phyloP scores from a whole-genome alignment of 2,113 vertebrate species.

The Phalacrocorax brasilianus region DNA sequence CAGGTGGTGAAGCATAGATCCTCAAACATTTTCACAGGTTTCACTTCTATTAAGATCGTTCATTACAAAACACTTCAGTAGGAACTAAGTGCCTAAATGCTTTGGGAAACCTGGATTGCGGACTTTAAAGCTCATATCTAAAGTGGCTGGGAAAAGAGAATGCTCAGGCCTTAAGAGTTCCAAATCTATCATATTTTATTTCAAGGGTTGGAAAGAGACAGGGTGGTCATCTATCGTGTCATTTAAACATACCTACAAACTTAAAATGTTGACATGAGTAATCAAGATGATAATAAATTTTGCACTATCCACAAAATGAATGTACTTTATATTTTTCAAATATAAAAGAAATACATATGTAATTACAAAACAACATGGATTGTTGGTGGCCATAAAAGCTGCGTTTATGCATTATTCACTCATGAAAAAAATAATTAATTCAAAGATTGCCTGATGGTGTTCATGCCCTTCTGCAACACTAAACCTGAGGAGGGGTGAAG shows the following conservation, averaged over 20 bases:
- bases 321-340: background rate
- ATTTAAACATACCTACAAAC: constrained; percentile 27
- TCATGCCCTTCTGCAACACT: background rate
- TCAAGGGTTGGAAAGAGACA: background rate
- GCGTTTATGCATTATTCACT: constrained; percentile 39
- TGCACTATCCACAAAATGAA: constrained; percentile 1
- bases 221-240: background rate
- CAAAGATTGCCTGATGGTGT: background rate
- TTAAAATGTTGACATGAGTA: background rate
- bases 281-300: constrained; percentile 40
- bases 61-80: background rate
- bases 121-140: background rate
- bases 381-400: constrained; percentile 8
- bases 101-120: background rate
- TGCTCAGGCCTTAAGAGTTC: background rate
- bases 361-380: constrained; percentile 3
- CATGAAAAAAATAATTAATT: background rate
- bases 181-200: background rate
- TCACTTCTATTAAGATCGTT: background rate
- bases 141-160: background rate
- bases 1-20: background rate
- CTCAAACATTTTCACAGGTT: background rate
- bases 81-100: background rate
- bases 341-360: constrained; percentile 52
- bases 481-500: background rate